Conservation (phyloP, 2,797 vertebrate species). For the Macrochelys suwanniensis region DNA sequence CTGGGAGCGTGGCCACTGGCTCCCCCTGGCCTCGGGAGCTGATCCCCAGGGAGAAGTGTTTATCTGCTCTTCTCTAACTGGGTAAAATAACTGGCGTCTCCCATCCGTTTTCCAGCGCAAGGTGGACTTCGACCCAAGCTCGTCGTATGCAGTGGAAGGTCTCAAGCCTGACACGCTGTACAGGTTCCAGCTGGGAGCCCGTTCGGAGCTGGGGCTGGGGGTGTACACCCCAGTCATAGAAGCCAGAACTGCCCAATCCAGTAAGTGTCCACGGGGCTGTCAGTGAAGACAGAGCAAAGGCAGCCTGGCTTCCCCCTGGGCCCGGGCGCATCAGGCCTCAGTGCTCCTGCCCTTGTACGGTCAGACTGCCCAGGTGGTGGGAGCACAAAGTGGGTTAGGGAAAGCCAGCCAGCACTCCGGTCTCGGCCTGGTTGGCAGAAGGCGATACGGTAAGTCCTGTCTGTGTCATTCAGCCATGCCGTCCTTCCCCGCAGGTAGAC, state of each 20-base stretch:
- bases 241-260: slow-evolving; percentile 92
- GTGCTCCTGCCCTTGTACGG: background rate
- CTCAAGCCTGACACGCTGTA: slow-evolving; percentile 95
- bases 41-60: background rate
- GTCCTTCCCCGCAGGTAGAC: slow-evolving; percentile 49
- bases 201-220: slow-evolving; percentile 92
- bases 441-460: slow-evolving; percentile 75
- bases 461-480: slow-evolving; percentile 53
- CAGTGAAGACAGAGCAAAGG: slow-evolving; percentile 16
- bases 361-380: too few species aligned
- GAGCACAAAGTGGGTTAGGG: background rate
- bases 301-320: background rate
- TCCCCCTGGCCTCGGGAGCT: background rate
- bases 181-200: slow-evolving; percentile 92
- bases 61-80: background rate
- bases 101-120: slow-evolving; percentile 84
- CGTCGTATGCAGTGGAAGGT: slow-evolving; percentile 90
- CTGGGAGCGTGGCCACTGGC: background rate
- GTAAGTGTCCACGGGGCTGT: slow-evolving; percentile 85
- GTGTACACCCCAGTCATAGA: slow-evolving; percentile 90
- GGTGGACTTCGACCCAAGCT: slow-evolving; percentile 88
- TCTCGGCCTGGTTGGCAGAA: slow-evolving; percentile 51
- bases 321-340: rapidly evolving
- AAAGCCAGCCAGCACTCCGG: slow-evolving; percentile 51
- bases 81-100: slow-evolving; percentile 23